Evolutionary conservation across 2,797 vertebrate species (phyloP).

Genomic region (Orientallactaga sibirica): DNA sequence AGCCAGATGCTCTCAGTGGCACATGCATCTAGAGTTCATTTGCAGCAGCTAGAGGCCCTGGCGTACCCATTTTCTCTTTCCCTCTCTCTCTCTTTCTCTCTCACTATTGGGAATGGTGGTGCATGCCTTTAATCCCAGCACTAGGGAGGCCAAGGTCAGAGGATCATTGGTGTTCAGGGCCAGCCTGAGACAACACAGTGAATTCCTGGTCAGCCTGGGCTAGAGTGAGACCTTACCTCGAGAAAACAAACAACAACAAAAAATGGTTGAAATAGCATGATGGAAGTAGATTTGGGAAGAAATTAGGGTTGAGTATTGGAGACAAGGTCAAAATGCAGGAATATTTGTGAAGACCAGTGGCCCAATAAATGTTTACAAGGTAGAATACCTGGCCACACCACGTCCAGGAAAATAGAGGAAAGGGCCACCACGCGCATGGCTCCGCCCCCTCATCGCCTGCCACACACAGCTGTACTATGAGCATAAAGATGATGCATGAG

Average conservation of each 20-base stretch:
- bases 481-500: not conserved
- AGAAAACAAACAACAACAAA: not conserved
- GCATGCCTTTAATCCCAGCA: too few relatives aligned
- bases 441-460: not conserved
- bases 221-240: too few relatives aligned
- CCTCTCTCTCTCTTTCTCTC: too few relatives aligned
- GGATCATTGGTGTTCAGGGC: too few relatives aligned
- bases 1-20: too few relatives aligned
- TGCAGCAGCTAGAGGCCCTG: too few relatives aligned
- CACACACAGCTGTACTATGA: not conserved
- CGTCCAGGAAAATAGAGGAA: fast-evolving
- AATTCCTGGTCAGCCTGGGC: too few relatives aligned
- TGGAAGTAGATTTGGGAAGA: not conserved
- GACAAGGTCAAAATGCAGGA: not conserved
- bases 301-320: not conserved
- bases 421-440: fast-evolving
- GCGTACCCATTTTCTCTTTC: too few relatives aligned
- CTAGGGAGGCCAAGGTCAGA: too few relatives aligned
- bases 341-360: not conserved
- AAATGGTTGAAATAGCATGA: not conserved
- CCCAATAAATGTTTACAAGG: not conserved
- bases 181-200: too few relatives aligned
- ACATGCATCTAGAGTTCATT: too few relatives aligned
- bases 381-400: not conserved
- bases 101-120: too few relatives aligned